These are phyloP conservation scores for Neopelma chrysocephalum DNA, from an alignment of 2,797 vertebrate genomes.

Conservation along the genomic window DNA sequence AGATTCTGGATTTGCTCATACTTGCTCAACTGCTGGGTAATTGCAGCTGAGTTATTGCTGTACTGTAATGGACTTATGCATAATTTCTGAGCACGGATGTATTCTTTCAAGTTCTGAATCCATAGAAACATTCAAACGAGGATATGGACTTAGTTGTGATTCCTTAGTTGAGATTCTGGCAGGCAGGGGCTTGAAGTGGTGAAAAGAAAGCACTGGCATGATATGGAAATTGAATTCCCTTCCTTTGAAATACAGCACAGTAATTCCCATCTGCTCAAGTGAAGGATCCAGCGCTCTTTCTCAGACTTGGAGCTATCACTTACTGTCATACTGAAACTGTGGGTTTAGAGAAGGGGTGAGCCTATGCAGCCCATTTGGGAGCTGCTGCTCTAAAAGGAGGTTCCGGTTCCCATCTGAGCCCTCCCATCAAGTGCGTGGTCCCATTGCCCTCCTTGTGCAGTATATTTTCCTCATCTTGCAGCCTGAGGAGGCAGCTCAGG, in stretches of 20 bases:
- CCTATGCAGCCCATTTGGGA: neutral
- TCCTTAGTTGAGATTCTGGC: neutral
- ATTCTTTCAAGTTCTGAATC: neutral
- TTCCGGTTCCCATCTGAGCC: neutral
- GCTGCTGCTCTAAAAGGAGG: neutral
- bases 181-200: neutral
- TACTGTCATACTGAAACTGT: neutral
- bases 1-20: neutral
- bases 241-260: neutral
- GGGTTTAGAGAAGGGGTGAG: neutral
- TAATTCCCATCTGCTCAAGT: constrained; percentile 8
- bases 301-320: constrained; percentile 9
- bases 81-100: neutral
- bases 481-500: fast-evolving
- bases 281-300: neutral
- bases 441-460: neutral
- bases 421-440: neutral
- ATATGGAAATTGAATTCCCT: neutral
- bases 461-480: fast-evolving
- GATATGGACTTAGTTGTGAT: neutral
- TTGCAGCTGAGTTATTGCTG: constrained; percentile 6
- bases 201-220: constrained; percentile 10
- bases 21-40: neutral
- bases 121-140: neutral
- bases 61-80: neutral